Base-by-base conservation (phyloP, 2,888 invertebrate species). In the Dicyrtoma fusca region DNA sequence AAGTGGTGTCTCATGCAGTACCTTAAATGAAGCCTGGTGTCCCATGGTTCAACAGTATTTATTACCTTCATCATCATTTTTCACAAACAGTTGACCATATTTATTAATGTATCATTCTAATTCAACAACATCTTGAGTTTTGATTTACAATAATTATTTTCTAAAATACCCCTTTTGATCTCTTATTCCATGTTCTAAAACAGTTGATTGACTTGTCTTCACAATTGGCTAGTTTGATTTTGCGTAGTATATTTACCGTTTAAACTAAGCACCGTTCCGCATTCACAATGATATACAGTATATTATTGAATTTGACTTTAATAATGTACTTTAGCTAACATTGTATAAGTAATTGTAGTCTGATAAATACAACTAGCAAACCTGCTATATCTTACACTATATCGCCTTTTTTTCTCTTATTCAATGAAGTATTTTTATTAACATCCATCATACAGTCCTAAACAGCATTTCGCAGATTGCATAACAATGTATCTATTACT, bases 121-220 rank as follows among this genome's bases (percentile, higher is more conserved):
- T 23, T 14, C 25, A 61, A 42, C 11, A 61, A 14, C 23, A 61
- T 3, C 13, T 26, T 26, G 17, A 14, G 4, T 14, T 6, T 62
- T 62, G n/a, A 14, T 25, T 42, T 14, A 44, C n/a, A n/a, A 44
- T n/a, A n/a, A 3, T 34, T 26, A 25, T 10, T 19, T 49, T 51
- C 51, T 51, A 49, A 25, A 51, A 51, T 65, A 49, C 34, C 23
- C 17, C 0, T n/a, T 25, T 47, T 2, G 47, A 51, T 65, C 51
- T 51, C 49, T 23, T 49, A 26, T 34, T 34, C 8, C 34, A 34
- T 34, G 34, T 34, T 34, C 59, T 64, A 21, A 21, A 49, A 64
- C 64, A 17, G 47, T 47, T 47, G 17, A 61, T 61, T 61, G 61
- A 61, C 23, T 59, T 61, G 61, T 61, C 61, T 34, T 61, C 61